Evolutionary conservation across 2,888 invertebrate species (phyloP), one percentile per base, ranked within the genome.

Genomic region (Epistrophe grossulariae): DNA sequence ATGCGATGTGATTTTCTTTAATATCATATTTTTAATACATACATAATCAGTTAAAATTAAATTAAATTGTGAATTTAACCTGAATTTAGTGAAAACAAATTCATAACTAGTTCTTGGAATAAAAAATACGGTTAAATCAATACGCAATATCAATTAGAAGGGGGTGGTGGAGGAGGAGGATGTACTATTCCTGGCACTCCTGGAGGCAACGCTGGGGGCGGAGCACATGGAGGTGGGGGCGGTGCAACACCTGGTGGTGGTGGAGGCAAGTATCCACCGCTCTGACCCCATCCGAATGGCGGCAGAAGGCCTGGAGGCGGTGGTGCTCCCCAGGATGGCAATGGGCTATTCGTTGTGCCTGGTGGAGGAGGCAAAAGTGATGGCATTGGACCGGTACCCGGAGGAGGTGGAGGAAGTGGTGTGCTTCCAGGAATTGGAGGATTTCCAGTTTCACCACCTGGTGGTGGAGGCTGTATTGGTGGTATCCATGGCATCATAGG

Each of bases 111-210:
- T 28, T 72, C 59, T 64, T 43, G 52, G 66, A 72, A 78, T 68
- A 72, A 76, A 60, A 77, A 48, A 35, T 31, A 8, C 1, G n/a
- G 1, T 28, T 28, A 31, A 57, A 57, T 13, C 31, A 31, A 31
- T 31, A 5, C 35, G 10, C 10, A 11, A 38, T 19, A 68, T 81
- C 59, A 89, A 84, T 88, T 90, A 40, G 91, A 88, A 78, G 92
- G 92, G n/a, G 96, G 96, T 4, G 96, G 96, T 15, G 96, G 96
- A 7, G 96, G 96, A 4, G 96, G 96, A 38, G 96, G 95, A 62
- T 95, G 94, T 62, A 95, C 90, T 66, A 96, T 90, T 62, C 93
- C 94, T 0, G 94, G 94, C 7, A 93, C 90, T 8, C 92, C 91
- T 35, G 93, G 95, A 35, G 95, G 94, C 68, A 95, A 90, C 17